Evolutionary conservation across 2,797 vertebrate species (phyloP).

Genomic region (Sebastes cheni): DNA sequence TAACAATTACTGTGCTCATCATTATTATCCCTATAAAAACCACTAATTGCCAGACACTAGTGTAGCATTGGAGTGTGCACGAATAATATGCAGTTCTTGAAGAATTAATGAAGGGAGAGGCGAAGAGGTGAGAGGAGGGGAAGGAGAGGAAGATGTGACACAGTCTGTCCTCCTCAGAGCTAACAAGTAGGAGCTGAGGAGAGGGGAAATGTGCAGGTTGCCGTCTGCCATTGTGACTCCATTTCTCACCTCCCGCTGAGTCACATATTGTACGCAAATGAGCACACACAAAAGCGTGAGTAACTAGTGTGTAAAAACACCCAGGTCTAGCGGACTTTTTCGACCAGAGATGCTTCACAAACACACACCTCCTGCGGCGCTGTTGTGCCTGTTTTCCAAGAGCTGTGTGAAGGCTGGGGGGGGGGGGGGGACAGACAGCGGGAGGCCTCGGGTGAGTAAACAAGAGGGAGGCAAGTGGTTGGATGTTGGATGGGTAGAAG

Average conservation of each 20-base stretch:
- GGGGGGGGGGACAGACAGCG: constrained; percentile 2
- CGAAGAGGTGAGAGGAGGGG: constrained; percentile 29
- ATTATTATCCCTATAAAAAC: neutral
- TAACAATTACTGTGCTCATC: constrained; percentile 11
- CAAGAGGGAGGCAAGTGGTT: constrained; percentile 25
- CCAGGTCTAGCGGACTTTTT: neutral
- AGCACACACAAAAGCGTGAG: neutral
- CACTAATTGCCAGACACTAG: neutral
- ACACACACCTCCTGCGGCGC: constrained; percentile 8
- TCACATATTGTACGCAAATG: constrained; percentile 34
- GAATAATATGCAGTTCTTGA: constrained; percentile 23
- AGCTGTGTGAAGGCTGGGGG: constrained; percentile 22
- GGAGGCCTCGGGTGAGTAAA: constrained; percentile 45
- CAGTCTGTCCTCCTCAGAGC: constrained; percentile 18
- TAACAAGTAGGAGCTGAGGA: constrained; percentile 27
- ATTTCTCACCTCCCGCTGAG: constrained; percentile 36
- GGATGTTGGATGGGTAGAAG: neutral
- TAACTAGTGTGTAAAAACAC: constrained; percentile 33
- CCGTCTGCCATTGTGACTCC: constrained; percentile 26
- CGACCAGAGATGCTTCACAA: constrained; percentile 1
- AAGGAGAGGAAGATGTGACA: constrained; percentile 26
- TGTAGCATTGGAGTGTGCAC: neutral
- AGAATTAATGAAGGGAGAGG: constrained; percentile 41
- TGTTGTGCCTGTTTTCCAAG: constrained; percentile 35
- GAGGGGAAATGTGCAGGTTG: constrained; percentile 8